Evolutionary conservation across 2,113 vertebrate species (phyloP).

Genomic region (Limnothrissa miodon): DNA sequence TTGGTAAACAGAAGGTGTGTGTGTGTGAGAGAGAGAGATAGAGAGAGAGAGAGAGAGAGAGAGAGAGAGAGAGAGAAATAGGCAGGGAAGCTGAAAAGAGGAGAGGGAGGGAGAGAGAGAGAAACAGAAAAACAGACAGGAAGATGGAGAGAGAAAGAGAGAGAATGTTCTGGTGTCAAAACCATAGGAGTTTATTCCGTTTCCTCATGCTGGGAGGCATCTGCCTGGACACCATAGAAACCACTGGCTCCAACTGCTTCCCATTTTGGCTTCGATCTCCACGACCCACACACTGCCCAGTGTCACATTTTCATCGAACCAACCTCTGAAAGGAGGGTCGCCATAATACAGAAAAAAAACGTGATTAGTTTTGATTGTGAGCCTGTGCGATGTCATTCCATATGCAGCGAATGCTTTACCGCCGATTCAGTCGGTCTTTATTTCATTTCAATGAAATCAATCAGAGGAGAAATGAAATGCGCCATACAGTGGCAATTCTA

Average conservation of each 20-base stretch:
- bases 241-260: constrained; percentile 45
- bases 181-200: constrained; percentile 59
- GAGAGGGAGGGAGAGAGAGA: no score
- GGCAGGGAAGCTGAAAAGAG: not conserved
- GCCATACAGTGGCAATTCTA: not conserved
- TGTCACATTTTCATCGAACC: not conserved
- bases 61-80: not conserved
- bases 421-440: not conserved
- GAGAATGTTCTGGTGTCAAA: constrained; percentile 67
- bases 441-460: constrained; percentile 8
- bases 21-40: not conserved
- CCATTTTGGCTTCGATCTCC: constrained; percentile 37
- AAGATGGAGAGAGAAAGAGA: constrained; percentile 40
- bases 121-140: not conserved
- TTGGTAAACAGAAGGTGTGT: constrained; percentile 67
- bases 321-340: not conserved
- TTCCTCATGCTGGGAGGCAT: constrained; percentile 51
- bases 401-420: not conserved
- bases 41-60: not conserved
- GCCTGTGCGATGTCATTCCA: not conserved
- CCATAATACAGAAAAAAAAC: not conserved
- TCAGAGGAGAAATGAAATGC: not conserved
- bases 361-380: not conserved
- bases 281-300: not conserved
- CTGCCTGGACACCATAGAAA: constrained; percentile 53